Base-by-base conservation (phyloP, 2,113 vertebrate genomes). In the Struthidea cinerea region DNA sequence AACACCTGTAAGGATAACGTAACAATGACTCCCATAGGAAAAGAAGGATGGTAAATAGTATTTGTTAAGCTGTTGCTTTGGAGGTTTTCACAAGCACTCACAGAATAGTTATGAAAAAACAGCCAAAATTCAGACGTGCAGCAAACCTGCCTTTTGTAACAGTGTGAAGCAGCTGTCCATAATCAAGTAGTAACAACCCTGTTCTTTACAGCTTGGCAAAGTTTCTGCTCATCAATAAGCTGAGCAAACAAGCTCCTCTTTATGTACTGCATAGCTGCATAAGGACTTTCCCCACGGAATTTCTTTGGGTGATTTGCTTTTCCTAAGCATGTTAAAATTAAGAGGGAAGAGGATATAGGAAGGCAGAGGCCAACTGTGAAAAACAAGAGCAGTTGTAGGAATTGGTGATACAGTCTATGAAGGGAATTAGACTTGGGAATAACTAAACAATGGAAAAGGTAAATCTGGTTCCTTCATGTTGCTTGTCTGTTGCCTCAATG, bases 101-200 rank as follows among this genome's bases (percentile, higher is more conserved):
- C 16, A 47, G 64, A 77, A 77, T 7, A 55, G 33, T 68, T 92
- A 83, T 44, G 42, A 67, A 84, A 78, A 91, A 77, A 0, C 16
- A 80, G 44, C 57, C 87, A 91, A 80, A 93, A 93, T 32, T 77
- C 53, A 91, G 87, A 35, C 42, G 49, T 61, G 65, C 56, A 89
- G 79, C 56, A 89, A 84, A 84, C 33, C 9, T 68, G 42, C 57
- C 56, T 90, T 82, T 93, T 60, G 19, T 83, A 91, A 69, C 19
- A 57, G 89, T 78, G 69, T 68, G 65, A 96, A 96, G 69, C 96
- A 96, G 93, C 90, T 96, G 92, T 88, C 92, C 28, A 2, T 75
- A 88, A 90, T 88, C 93, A 93, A 94, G 63, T 49, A 80, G 85
- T 95, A 91, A 95, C 87, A 90, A 60, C 90, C 65, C 61, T 60